Percentiles rank a stretch among this genome's conserved stretches.
phyloP scores from a whole-genome alignment of 2,797 vertebrate genomes.

The Coregonus suidteri region DNA sequence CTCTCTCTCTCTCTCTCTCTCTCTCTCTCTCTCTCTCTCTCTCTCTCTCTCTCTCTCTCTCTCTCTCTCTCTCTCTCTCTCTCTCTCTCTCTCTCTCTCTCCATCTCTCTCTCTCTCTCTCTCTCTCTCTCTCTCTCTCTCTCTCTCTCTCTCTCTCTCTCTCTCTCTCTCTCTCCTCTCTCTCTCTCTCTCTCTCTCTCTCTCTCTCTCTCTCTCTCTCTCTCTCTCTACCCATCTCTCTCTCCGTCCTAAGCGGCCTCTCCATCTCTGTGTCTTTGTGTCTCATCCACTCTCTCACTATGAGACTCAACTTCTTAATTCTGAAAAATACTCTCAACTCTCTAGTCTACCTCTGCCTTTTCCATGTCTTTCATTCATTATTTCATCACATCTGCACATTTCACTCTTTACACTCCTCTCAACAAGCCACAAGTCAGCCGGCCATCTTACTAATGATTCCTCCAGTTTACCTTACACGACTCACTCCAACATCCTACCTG shows the following conservation, averaged over 20 bases:
- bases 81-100: no score
- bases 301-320: not conserved
- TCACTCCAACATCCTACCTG: slow-evolving; percentile 26
- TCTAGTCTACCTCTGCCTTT: not conserved
- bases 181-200: not conserved
- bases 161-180: no score
- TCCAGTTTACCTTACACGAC: slow-evolving; percentile 6
- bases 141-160: no score
- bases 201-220: not conserved
- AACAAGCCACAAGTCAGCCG: not conserved
- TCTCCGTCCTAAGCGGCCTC: not conserved
- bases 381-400: not conserved
- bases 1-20: no score
- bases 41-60: no score
- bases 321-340: not conserved
- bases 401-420: not conserved
- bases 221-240: not conserved
- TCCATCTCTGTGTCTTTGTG: not conserved
- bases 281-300: not conserved
- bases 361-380: not conserved
- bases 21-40: no score
- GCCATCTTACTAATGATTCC: not conserved
- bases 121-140: no score
- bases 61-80: no score
- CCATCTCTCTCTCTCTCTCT: no score